Base-by-base conservation (phyloP, 2,113 vertebrate genomes). In the Myxocyprinus asiaticus region DNA sequence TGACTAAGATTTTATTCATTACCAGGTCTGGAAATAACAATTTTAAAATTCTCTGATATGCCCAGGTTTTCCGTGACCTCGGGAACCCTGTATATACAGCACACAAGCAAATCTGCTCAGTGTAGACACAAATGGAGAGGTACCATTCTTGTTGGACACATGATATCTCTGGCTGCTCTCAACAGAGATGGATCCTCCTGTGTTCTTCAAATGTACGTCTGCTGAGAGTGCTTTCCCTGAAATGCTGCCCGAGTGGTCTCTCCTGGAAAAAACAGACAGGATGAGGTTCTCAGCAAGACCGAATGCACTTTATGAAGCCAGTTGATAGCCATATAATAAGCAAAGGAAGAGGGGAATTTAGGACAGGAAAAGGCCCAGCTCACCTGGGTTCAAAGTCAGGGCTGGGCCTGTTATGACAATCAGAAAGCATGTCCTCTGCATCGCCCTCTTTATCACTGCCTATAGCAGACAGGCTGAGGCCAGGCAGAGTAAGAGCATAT, bases 121-220 rank as follows among this genome's bases (percentile, higher is more conserved):
- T 33, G 22, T 33, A 33, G 22, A 33, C 3, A 33, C 22, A 58
- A 58, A 6, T 0, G 63, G 9, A 12, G 45, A 45, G 78, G 51
- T n/a, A 92, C 89, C 89, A 2, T 82, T 93, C 88, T 93, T 91
- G 93, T 94, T 84, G 33, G 91, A 92, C 17, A 87, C 91, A 8
- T 86, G 11, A 2, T 94, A 93, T 77, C 87, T 92, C 48, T 87
- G 22, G 0, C 80, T 86, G 48, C 89, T 88, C 43, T 90, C 90
- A 65, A 88, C 88, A 0, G 89, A 83, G 10, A 87, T 48, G 43
- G 89, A 89, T 79, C 90, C 85, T 72, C 90, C 85, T 0, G 87
- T 87, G 45, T 87, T 89, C 74, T 88, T 92, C 2, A 88, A 6
- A 0, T 86, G 90, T 1, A 84, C 81, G 51, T 94, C 92, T 0